Percentiles rank a stretch among this genome's conserved stretches.
These are phyloP conservation scores for Danio tinwini DNA, from an alignment of 2,797 vertebrate species.

Conservation along the genomic window DNA sequence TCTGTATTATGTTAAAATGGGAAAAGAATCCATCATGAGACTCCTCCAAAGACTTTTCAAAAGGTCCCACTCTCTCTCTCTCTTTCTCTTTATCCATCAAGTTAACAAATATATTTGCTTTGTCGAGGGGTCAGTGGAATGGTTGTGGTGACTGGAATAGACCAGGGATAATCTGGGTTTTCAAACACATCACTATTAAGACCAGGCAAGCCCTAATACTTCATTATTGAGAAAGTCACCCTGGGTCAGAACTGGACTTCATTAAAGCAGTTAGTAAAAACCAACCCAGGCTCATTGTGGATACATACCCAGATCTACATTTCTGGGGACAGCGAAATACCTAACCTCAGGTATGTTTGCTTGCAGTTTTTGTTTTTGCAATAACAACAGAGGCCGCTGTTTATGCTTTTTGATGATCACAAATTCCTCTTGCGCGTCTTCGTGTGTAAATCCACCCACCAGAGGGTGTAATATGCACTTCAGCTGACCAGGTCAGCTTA, in stretches of 20 bases:
- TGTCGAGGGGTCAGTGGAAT: constrained; percentile 30
- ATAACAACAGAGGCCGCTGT: no score
- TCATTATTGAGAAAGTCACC: neutral
- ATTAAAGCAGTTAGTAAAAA: neutral
- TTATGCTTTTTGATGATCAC: no score
- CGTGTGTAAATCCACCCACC: no score
- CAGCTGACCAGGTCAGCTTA: no score
- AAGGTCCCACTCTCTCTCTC: constrained; percentile 11
- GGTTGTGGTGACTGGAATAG: constrained; percentile 23
- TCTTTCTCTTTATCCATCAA: constrained; percentile 13
- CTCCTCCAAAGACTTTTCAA: constrained; percentile 39
- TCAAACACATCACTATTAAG: constrained; percentile 11
- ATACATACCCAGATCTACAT: no score
- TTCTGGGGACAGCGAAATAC: no score
- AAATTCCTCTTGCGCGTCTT: no score
- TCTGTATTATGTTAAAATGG: constrained; percentile 56
- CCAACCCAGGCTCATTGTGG: no score
- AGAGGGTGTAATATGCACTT: no score
- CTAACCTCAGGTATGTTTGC: no score
- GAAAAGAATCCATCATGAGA: constrained; percentile 54
- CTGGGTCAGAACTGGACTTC: neutral
- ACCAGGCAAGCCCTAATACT: neutral
- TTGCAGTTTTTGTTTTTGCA: no score
- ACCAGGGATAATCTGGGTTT: constrained; percentile 18
- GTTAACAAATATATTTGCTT: constrained; percentile 40